Base-by-base conservation (phyloP, 2,797 vertebrate species). In the Protonibea diacanthus region DNA sequence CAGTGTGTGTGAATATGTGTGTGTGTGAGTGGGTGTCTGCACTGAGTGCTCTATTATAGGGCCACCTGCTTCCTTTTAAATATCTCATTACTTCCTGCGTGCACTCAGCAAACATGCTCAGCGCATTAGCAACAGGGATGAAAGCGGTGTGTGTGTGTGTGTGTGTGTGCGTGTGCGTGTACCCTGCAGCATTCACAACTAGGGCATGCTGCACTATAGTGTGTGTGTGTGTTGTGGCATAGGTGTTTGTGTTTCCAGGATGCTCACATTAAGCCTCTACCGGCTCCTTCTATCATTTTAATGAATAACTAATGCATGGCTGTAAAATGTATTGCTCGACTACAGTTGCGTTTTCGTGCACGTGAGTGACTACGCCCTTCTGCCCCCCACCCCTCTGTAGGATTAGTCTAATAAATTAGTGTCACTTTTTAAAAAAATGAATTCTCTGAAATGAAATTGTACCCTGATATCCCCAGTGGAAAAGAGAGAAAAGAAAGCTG, bases 1-100 rank as follows among this genome's bases (percentile, higher is more conserved):
- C 58, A 6, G 66, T 64, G 47, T 33, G 33, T 33, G 33, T 33
- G 33, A 7, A 6, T 29, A 5, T 33, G 29, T 8, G 57, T 25
- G 29, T 45, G 62, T 48, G 69, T 40, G 29, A 15, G 70, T 45
- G 72, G 15, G 42, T 59, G 59, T 58, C 3, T 49, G 61, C 69
- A 61, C 77, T 74, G 67, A 90, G 82, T 86, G 84, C 82, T 89
- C 74, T 62, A 71, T 89, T 88, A 83, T 20, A 77, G 60, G 72
- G 69, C 85, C 74, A 83, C 76, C 79, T 85, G 80, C 75, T 86
- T 89, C 84, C 84, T 92, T 86, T 89, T 92, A 89, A 92, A 94
- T 93, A 87, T 89, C 84, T 80, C 76, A 92, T 92, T 76, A 89
- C 87, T 85, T 92, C 80, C 85, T 82, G 83, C 18, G 2, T 86